Base-by-base conservation (phyloP, 2,888 invertebrate genomes). In the Acleris sparsana region DNA sequence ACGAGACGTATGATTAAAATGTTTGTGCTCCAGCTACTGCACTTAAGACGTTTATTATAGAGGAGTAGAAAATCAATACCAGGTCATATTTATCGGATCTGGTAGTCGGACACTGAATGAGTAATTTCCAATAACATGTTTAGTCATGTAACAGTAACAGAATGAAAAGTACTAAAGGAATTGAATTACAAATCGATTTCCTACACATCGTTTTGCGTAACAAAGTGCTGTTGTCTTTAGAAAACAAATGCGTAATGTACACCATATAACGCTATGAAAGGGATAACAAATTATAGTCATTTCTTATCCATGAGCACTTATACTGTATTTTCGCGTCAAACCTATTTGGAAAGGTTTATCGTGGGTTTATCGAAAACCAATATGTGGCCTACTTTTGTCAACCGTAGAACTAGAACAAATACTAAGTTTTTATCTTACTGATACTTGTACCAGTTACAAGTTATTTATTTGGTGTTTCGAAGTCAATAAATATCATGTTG, bases 291-390 rank as follows among this genome's bases (percentile, higher is more conserved):
- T 63, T 48, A 53, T 29, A 46, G 13, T 53, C 33, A 58, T 63
- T 58, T 46, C 63, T 63, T 63, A 53, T 63, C 63, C 63, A 63
- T 53, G 53, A 29, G 18, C 53, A 53, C 53, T 61, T 29, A 44
- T 13, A 44, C 53, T 53, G 44, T 61, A 61, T 61, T n/a, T 61
- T 43, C 43, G 53, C 25, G 53, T 43, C 17, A 43, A 46, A 53
- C 46, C 46, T 61, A 61, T 61, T 53, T 44, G 7, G 53, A 61
- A 53, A 44, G 53, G 18, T 25, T 52, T 61, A 61, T 53, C 52
- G 52, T 11, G 33, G 29, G 57, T 73, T 72, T 72, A 72, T 72
- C 69, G 72, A 73, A 72, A 73, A 70, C 69, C 72, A 69, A 73
- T 73, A 71, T 62, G 46, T 51, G 48, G 58, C 44, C 52, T 49